A percentile compares a stretch with the other conserved stretches of the same genome.
Conservation (phyloP, 2,888 invertebrate genomes). For the Adineta ricciae region DNA sequence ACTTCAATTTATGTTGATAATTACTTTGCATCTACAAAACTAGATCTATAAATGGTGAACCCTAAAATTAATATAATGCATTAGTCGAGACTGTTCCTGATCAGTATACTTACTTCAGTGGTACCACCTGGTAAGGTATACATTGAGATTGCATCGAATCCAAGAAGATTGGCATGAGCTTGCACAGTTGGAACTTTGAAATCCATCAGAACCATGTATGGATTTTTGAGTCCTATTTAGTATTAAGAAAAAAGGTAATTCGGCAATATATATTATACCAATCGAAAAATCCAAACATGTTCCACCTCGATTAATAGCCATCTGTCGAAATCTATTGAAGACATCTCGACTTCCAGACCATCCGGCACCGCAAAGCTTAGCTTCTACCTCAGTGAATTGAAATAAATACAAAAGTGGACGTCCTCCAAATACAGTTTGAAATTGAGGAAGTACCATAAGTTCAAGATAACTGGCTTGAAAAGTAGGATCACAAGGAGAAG, state of each 20-base stretch:
- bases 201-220: background rate
- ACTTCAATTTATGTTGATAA: no score
- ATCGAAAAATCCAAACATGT: no score
- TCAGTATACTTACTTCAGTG: background rate
- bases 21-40: no score
- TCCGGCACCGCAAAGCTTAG: background rate
- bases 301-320: background rate
- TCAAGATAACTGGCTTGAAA: background rate
- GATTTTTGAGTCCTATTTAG: background rate
- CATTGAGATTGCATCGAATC: background rate
- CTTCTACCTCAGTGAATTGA: background rate
- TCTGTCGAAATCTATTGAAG: background rate
- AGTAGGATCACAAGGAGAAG: background rate
- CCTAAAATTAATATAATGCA: no score
- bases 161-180: background rate
- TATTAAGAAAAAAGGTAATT: background rate
- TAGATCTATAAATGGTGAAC: no score
- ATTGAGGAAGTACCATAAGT: background rate
- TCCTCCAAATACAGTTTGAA: background rate
- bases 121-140: conserved; percentile 2
- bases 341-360: background rate
- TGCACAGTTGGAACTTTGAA: background rate
- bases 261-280: no score
- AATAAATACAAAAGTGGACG: conserved; percentile 3
- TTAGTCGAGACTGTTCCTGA: no score